Base-by-base conservation (phyloP, 2,888 invertebrate species). In the Tetragonisca angustula region DNA sequence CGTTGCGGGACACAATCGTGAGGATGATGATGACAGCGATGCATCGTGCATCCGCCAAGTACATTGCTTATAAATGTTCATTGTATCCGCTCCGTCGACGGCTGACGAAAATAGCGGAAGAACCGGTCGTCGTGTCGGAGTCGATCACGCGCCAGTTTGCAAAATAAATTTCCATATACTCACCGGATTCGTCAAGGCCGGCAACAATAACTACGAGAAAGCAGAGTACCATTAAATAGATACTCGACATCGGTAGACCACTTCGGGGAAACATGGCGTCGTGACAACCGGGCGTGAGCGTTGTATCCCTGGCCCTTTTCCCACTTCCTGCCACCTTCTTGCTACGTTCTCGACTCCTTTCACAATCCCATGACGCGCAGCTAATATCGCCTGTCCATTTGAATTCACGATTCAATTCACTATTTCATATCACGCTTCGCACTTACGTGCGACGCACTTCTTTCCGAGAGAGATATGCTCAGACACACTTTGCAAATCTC, bases 221-320 rank as follows among this genome's bases (percentile, higher is more conserved):
- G 77, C 89, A 90, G 79, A 93, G 84, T 83, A 93, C 78, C 82
- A 91, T 82, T 76, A 89, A 89, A 84, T 88, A 86, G 88, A 91
- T 89, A 90, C 86, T 90, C 89, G 90, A 91, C 90, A 91, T 93
- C 89, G 91, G 92, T 91, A 90, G 89, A 91, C 89, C 90, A 90
- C 90, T 90, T 90, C 87, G 91, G 83, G 79, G 89, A 91, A 93
- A 93, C 94, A 94, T 94, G 94, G 94, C 94, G 93, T 92, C 93
- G 89, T 90, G 92, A 91, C 93, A 93, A 91, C 92, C 92, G 91
- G 93, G 91, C 91, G 91, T 88, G 90, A 90, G 90, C 90, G 88
- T 88, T 89, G 72, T 83, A 80, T 88, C 79, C 86, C 83, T 88
- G 82, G 87, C 85, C 87, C 83, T 82, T 84, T 88, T 85, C 72